Percentiles rank a stretch among this genome's conserved stretches.
These are phyloP conservation scores for Ashinkailepas kermadecensis DNA, from an alignment of 2,888 invertebrate genomes.

Conservation along the genomic window DNA sequence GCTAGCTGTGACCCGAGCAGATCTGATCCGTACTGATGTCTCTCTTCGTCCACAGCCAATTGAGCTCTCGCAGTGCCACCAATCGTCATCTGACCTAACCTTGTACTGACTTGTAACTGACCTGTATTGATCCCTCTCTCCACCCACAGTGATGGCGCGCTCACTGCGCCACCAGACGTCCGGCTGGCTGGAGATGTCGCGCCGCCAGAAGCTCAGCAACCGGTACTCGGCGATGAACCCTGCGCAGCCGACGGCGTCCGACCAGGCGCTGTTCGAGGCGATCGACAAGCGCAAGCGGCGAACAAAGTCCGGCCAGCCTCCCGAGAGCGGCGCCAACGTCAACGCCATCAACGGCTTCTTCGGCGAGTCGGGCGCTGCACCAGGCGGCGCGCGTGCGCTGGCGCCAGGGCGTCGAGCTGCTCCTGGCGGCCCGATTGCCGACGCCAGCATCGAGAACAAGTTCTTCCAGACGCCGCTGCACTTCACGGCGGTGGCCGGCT, in stretches of 20 bases:
- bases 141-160: slow-evolving; percentile 10
- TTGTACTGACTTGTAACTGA: too few species aligned
- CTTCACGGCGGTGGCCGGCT: slow-evolving; percentile 32
- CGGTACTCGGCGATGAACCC: slow-evolving; percentile 8
- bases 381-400: slow-evolving; percentile 31
- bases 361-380: slow-evolving; percentile 34
- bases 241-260: neutral
- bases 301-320: slow-evolving; percentile 27
- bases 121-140: neutral
- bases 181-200: slow-evolving; percentile 24
- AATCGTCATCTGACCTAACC: too few species aligned
- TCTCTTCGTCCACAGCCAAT: too few species aligned
- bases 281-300: slow-evolving; percentile 29
- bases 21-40: too few species aligned
- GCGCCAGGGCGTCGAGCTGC: slow-evolving; percentile 30
- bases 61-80: too few species aligned
- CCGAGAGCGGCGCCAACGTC: slow-evolving; percentile 28
- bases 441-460: slow-evolving; percentile 32
- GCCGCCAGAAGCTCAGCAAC: neutral
- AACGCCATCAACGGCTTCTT: slow-evolving; percentile 33
- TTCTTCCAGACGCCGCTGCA: slow-evolving; percentile 34
- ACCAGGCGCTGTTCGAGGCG: slow-evolving; percentile 28
- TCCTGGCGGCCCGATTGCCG: slow-evolving; percentile 30
- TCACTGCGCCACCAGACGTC: slow-evolving; percentile 18
- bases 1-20: too few species aligned